These are phyloP conservation scores for Synanthedon myopaeformis DNA, from an alignment of 2,888 invertebrate genomes.

Conservation along the genomic window DNA sequence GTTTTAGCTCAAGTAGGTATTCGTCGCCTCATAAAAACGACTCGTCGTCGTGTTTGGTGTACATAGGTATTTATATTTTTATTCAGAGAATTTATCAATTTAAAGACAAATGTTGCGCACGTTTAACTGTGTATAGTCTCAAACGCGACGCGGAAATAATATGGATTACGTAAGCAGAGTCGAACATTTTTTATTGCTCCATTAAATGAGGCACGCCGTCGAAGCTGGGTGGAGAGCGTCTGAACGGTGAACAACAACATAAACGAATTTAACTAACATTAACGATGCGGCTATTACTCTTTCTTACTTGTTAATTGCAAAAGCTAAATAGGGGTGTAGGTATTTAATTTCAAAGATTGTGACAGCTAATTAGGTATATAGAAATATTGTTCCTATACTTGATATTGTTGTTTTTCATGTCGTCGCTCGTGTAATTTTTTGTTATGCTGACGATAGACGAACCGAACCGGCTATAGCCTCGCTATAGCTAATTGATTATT, in stretches of 20 bases:
- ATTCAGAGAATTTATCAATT: too few species aligned
- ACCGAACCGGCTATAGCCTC: not conserved
- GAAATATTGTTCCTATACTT: not conserved
- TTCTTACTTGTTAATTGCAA: constrained; percentile 39
- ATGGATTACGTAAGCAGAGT: constrained; percentile 65
- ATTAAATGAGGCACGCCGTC: constrained; percentile 65
- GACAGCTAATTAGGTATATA: not conserved
- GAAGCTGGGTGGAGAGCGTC: constrained; percentile 54
- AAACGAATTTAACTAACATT: constrained; percentile 37
- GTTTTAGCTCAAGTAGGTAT: too few species aligned
- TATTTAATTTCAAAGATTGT: constrained; percentile 14
- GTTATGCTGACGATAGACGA: not conserved
- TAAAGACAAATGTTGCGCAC: too few species aligned
- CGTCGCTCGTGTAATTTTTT: not conserved
- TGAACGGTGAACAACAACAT: constrained; percentile 31
- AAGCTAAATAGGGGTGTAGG: constrained; percentile 24
- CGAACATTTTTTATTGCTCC: constrained; percentile 68
- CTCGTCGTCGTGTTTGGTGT: too few species aligned
- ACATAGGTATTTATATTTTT: too few species aligned
- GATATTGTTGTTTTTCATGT: not conserved
- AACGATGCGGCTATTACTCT: constrained; percentile 44
- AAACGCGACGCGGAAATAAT: constrained; percentile 59
- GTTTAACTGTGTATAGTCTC: too few species aligned
- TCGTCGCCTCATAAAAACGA: too few species aligned
- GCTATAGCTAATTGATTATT: constrained; percentile 3